These are phyloP conservation scores for Promerops cafer DNA, from an alignment of 2,113 vertebrate species.

Conservation along the genomic window DNA sequence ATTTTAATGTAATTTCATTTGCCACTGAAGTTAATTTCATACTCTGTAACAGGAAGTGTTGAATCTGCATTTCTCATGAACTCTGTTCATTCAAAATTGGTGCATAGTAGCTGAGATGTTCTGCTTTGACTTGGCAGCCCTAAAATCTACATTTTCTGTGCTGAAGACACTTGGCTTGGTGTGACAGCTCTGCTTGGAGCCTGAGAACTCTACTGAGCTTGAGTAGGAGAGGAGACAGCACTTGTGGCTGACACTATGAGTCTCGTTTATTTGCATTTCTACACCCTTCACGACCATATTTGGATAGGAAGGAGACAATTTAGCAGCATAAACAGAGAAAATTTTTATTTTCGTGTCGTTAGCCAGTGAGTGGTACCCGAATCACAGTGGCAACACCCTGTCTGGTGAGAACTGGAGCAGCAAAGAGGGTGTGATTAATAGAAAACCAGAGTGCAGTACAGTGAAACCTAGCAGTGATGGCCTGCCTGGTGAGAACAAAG, in stretches of 20 bases:
- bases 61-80: not conserved
- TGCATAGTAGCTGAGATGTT: not conserved
- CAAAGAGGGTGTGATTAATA: not conserved
- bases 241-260: not conserved
- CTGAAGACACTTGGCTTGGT: not conserved
- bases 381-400: not conserved
- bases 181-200: not conserved
- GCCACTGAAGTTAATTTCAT: not conserved
- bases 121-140: not conserved
- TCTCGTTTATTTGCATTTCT: not conserved
- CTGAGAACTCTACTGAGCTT: not conserved
- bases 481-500: not conserved
- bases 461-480: not conserved
- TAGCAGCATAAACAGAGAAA: not conserved
- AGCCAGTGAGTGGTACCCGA: not conserved
- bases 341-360: not conserved
- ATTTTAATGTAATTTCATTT: not conserved
- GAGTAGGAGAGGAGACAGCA: not conserved
- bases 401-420: not conserved
- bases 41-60: not conserved
- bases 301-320: not conserved
- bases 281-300: not conserved
- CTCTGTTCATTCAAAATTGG: not conserved
- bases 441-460: not conserved
- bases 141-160: not conserved